phyloP scores from a whole-genome alignment of 64 coral and sea anemone genomes.

The Porites lutea region DNA sequence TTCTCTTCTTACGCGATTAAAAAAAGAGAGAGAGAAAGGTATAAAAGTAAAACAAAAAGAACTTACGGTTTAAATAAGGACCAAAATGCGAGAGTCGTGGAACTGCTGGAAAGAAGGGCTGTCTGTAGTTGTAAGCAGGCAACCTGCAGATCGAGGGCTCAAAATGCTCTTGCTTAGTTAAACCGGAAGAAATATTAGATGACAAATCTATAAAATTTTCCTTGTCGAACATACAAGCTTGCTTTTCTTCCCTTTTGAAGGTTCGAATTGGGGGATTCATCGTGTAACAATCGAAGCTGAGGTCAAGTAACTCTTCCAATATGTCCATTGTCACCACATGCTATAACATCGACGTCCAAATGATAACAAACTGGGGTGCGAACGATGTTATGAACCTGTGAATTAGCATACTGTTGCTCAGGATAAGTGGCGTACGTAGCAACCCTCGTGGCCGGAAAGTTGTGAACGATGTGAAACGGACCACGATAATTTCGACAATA shows the following conservation, averaged over 20 bases:
- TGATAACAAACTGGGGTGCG: background rate
- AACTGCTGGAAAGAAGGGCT: background rate
- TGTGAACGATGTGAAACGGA: background rate
- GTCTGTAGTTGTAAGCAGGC: background rate
- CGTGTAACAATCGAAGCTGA: background rate
- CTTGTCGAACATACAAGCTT: conserved; percentile 22
- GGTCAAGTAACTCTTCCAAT: conserved; percentile 3
- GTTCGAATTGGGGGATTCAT: background rate
- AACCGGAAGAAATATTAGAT: background rate
- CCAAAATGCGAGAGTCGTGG: background rate
- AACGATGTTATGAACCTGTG: background rate
- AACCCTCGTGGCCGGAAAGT: background rate
- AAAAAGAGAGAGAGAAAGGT: background rate
- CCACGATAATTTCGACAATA: background rate
- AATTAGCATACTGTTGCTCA: conserved; percentile 42
- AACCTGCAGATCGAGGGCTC: background rate
- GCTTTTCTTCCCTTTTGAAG: conserved; percentile 11
- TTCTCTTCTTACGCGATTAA: too few species aligned
- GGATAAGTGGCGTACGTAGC: conserved; percentile 5
- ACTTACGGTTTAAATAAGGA: conserved; percentile 23
- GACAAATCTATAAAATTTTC: background rate
- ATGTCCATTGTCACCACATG: conserved; percentile 8
- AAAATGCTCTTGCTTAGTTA: background rate
- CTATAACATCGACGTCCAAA: background rate
- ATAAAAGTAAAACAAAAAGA: background rate